Percentiles rank a stretch among this genome's conserved stretches.
Evolutionary conservation across 2,888 invertebrate species (phyloP).

Genomic region (Euplagia quadripunctaria): DNA sequence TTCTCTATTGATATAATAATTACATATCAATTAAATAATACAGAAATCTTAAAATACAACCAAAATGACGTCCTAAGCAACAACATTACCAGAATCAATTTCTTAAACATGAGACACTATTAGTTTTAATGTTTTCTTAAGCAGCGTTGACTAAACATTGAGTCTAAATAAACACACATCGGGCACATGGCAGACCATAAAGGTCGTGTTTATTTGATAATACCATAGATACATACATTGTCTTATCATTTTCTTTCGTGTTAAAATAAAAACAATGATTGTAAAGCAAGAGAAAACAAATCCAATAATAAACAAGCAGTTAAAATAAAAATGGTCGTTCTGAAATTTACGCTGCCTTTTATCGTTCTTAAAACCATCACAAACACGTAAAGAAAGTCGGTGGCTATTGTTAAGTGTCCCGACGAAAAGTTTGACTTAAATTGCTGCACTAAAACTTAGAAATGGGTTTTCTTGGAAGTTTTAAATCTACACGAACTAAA

Average conservation of each 20-base stretch:
- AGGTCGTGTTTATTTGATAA: slow-evolving; percentile 55
- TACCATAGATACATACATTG: not conserved
- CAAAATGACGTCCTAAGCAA: not conserved
- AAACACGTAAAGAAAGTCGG: slow-evolving; percentile 22
- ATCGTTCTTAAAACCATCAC: slow-evolving; percentile 46
- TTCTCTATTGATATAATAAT: too few species aligned
- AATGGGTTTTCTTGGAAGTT: slow-evolving; percentile 8
- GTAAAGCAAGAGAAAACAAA: not conserved
- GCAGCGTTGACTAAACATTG: slow-evolving; percentile 66
- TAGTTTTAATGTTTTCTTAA: slow-evolving; percentile 51
- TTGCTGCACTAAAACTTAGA: slow-evolving; percentile 22
- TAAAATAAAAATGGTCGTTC: slow-evolving; percentile 13
- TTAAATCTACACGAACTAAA: not conserved
- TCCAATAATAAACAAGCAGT: slow-evolving; percentile 7
- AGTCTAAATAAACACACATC: slow-evolving; percentile 55
- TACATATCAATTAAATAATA: too few species aligned
- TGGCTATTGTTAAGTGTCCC: slow-evolving; percentile 18
- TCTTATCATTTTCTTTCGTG: not conserved
- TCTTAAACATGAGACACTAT: too few species aligned
- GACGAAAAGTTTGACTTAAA: slow-evolving; percentile 6
- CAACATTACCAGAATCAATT: slow-evolving; percentile 40
- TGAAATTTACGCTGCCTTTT: slow-evolving; percentile 37
- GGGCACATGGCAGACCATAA: slow-evolving; percentile 38
- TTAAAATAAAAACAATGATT: not conserved
- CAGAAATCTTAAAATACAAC: too few species aligned